phyloP scores from a whole-genome alignment of 1,140 invertebrate genomes.

The Penaeus japonicus region DNA sequence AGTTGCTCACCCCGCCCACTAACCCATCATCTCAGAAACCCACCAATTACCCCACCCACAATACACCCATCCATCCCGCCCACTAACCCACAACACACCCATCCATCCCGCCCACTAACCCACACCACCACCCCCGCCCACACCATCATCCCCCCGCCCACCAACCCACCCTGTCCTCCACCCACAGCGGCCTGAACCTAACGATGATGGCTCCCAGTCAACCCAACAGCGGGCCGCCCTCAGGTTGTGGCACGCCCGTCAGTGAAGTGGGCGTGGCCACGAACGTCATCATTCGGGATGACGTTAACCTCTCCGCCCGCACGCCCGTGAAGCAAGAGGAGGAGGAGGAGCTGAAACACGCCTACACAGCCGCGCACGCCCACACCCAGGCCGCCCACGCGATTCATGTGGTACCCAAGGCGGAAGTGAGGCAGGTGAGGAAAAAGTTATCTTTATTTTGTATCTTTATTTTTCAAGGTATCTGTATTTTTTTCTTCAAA shows the following conservation, averaged over 20 bases:
- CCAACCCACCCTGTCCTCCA: neutral
- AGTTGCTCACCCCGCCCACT: no score
- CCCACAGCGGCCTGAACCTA: slow-evolving; percentile 25
- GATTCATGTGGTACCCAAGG: slow-evolving; percentile 12
- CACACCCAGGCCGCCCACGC: slow-evolving; percentile 29
- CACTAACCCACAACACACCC: neutral
- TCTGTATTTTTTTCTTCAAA: no score
- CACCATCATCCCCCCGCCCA: neutral
- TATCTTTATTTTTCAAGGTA: no score
- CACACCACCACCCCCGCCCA: neutral
- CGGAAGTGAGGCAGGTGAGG: slow-evolving; percentile 3
- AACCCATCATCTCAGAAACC: no score
- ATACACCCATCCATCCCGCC: neutral
- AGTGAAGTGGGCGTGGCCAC: slow-evolving; percentile 41
- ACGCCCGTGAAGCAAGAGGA: slow-evolving; percentile 56
- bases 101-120: neutral
- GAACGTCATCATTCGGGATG: slow-evolving; percentile 53
- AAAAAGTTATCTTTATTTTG: no score
- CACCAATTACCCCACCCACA: no score
- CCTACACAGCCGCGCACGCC: slow-evolving; percentile 69
- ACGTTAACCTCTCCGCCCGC: slow-evolving; percentile 54
- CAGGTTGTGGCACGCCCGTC: slow-evolving; percentile 18
- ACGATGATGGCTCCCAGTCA: neutral
- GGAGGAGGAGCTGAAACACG: slow-evolving; percentile 69
- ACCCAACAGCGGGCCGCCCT: neutral